phyloP scores from a whole-genome alignment of 2,888 invertebrate species.

The Leptopilina syphax region DNA sequence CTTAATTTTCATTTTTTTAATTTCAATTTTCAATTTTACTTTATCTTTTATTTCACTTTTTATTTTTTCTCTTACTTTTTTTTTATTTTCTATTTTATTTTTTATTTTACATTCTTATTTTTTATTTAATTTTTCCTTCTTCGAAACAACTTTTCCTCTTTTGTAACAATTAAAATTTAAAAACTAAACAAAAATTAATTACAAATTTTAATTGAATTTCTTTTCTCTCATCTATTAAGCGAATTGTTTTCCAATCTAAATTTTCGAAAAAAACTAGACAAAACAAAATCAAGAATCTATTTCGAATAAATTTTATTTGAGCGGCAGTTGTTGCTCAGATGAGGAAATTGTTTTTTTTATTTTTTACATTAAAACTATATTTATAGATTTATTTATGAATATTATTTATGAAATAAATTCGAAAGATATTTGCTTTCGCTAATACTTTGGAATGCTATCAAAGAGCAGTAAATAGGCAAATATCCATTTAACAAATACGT shows the following conservation, averaged over 20 bases:
- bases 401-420: not conserved
- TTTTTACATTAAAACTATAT: not conserved
- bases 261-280: not conserved
- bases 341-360: not conserved
- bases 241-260: too few species aligned
- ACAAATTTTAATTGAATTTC: too few species aligned
- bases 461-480: constrained; percentile 1
- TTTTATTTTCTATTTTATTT: too few species aligned
- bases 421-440: constrained; percentile 10
- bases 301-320: not conserved
- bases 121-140: not conserved
- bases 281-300: not conserved
- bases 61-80: not conserved
- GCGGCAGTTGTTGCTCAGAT: constrained; percentile 1
- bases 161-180: too few species aligned
- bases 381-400: too few species aligned
- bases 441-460: constrained; percentile 18
- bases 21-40: not conserved
- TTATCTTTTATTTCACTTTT: too few species aligned
- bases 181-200: too few species aligned
- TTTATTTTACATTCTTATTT: not conserved
- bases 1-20: constrained; percentile 21
- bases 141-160: not conserved
- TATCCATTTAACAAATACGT: not conserved
- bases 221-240: too few species aligned